Percentiles rank a stretch among this genome's conserved stretches.
phyloP scores from a whole-genome alignment of 2,888 invertebrate genomes.

The Willowsia nigromaculata region DNA sequence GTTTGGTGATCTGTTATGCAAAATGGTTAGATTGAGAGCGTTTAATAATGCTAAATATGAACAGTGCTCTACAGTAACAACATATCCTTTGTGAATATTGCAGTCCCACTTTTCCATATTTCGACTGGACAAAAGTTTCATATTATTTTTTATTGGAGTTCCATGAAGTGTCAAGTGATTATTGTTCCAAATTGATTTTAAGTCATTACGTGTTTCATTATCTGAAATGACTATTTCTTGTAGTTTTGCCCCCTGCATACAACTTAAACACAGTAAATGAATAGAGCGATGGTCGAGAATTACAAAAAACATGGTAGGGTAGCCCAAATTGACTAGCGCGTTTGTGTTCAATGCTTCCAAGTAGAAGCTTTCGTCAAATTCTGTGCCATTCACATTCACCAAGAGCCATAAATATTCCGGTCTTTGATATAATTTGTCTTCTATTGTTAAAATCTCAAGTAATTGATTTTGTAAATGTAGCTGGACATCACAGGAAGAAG shows the following conservation, averaged over 20 bases:
- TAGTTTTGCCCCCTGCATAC: not conserved
- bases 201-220: not conserved
- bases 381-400: not conserved
- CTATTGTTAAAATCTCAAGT: not conserved
- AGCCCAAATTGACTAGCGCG: slow-evolving; percentile 25
- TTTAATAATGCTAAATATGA: not conserved
- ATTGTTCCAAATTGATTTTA: not conserved
- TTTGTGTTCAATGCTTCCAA: not conserved
- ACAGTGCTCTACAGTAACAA: not conserved
- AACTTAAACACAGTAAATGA: slow-evolving; percentile 29
- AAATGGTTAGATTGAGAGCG: not conserved
- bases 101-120: not conserved
- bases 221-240: not conserved
- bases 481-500: slow-evolving; percentile 8
- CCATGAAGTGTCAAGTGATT: not conserved
- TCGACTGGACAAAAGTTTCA: not conserved
- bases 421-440: slow-evolving; percentile 1
- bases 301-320: slow-evolving; percentile 32
- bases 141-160: slow-evolving; percentile 14
- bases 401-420: slow-evolving; percentile 34
- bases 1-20: not conserved
- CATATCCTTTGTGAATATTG: slow-evolving; percentile 53
- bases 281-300: not conserved
- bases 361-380: not conserved
- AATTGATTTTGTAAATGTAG: not conserved